Percentiles rank a stretch among this genome's conserved stretches.
These are phyloP conservation scores for Fistularia commersonii DNA, from an alignment of 2,797 vertebrate genomes.

Conservation along the genomic window DNA sequence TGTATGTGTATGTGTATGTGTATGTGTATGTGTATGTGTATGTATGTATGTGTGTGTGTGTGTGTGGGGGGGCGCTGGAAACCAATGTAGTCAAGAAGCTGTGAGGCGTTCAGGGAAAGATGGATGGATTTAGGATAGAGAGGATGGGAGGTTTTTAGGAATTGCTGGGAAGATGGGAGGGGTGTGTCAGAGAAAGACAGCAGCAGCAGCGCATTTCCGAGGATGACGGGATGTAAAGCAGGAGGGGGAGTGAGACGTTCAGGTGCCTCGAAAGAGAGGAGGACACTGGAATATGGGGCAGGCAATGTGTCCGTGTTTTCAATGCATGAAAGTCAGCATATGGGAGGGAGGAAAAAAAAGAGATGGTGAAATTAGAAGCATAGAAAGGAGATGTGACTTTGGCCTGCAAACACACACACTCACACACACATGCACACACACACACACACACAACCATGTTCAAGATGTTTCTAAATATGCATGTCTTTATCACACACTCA, in stretches of 20 bases:
- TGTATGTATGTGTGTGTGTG: constrained; percentile 1
- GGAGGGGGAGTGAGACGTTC: not conserved
- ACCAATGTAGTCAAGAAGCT: constrained; percentile 10
- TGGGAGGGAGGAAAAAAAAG: not conserved
- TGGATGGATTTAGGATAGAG: constrained; percentile 21
- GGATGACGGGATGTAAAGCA: not conserved
- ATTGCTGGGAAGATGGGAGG: constrained; percentile 13
- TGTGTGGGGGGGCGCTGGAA: not conserved
- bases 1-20: constrained; percentile 12
- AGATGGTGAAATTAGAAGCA: constrained; percentile 12
- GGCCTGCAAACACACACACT: not conserved
- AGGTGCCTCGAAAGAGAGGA: too few relatives aligned
- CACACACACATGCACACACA: constrained; percentile 1
- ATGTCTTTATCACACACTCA: not conserved
- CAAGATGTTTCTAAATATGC: not conserved
- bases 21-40: constrained; percentile 3
- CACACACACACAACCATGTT: constrained; percentile 2
- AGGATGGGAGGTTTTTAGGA: constrained; percentile 15
- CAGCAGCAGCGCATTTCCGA: not conserved
- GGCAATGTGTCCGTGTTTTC: too few relatives aligned
- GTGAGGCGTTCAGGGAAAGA: constrained; percentile 17
- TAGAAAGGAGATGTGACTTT: not conserved
- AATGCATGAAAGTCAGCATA: not conserved
- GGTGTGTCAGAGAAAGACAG: constrained; percentile 7
- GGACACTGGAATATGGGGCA: not conserved